These are phyloP conservation scores for Drosophila multiciliata DNA, from an alignment of 2,888 invertebrate species.

Conservation along the genomic window DNA sequence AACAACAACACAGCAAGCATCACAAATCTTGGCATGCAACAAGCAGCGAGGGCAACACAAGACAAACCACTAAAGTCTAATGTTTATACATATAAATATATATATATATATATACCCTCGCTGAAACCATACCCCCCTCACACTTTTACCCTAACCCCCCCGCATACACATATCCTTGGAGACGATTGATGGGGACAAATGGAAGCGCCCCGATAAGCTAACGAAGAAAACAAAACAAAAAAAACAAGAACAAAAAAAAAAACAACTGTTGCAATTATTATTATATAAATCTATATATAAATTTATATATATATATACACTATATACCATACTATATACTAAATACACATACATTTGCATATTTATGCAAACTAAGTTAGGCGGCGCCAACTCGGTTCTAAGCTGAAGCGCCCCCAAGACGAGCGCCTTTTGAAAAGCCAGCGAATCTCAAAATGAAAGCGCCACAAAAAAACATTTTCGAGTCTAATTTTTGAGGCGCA, in stretches of 20 bases:
- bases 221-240: slow-evolving; percentile 1
- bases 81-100: neutral
- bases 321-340: slow-evolving; percentile 31
- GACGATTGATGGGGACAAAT: slow-evolving; percentile 31
- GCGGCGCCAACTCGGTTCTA: slow-evolving; percentile 49
- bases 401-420: slow-evolving; percentile 46
- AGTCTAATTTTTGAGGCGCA: slow-evolving; percentile 27
- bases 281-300: slow-evolving; percentile 58
- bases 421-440: slow-evolving; percentile 36
- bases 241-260: slow-evolving; percentile 18
- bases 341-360: slow-evolving; percentile 27
- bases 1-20: slow-evolving; percentile 60
- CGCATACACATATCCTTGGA: slow-evolving; percentile 61
- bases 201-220: slow-evolving; percentile 9
- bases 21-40: slow-evolving; percentile 66
- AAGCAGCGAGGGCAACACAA: slow-evolving; percentile 35
- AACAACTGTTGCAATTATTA: slow-evolving; percentile 71
- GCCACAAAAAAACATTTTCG: slow-evolving; percentile 22
- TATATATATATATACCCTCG: slow-evolving; percentile 6
- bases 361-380: slow-evolving; percentile 42
- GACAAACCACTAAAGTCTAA: slow-evolving; percentile 67
- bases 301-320: slow-evolving; percentile 30
- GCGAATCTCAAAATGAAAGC: slow-evolving; percentile 39
- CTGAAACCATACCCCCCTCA: slow-evolving; percentile 5
- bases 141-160: slow-evolving; percentile 9